Percentiles rank a stretch among this genome's conserved stretches.
Conservation (phyloP, 2,888 invertebrate species). For the Oxytorus armatus region DNA sequence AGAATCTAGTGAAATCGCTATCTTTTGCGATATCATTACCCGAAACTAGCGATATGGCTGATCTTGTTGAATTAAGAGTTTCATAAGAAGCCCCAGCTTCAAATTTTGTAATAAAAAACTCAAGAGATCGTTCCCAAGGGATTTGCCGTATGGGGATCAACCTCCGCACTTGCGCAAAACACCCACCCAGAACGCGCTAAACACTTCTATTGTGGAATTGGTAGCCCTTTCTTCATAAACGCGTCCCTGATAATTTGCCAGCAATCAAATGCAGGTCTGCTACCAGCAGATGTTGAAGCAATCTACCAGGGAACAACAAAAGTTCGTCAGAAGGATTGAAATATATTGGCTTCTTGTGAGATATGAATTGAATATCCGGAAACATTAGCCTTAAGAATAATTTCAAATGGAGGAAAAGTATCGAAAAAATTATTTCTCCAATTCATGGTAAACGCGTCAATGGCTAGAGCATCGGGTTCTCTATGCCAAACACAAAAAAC, state of each 20-base stretch:
- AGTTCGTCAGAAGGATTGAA: conserved; percentile 23
- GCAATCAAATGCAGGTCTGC: conserved; percentile 42
- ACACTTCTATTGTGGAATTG: too few species aligned
- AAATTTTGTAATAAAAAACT: conserved; percentile 37
- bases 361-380: too few species aligned
- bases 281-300: conserved; percentile 39
- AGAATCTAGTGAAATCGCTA: too few species aligned
- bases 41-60: conserved; percentile 53
- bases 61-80: conserved; percentile 40
- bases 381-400: conserved; percentile 40
- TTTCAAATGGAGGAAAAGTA: conserved; percentile 65
- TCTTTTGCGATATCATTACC: too few species aligned
- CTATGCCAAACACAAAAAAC: conserved; percentile 57
- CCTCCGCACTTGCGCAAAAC: too few species aligned
- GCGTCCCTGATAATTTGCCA: conserved; percentile 41
- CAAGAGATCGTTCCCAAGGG: too few species aligned
- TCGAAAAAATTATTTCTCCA: conserved; percentile 54
- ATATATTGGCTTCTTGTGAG: conserved; percentile 12
- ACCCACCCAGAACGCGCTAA: too few species aligned
- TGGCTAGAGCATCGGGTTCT: conserved; percentile 59
- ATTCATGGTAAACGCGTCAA: conserved; percentile 58
- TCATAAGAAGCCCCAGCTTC: conserved; percentile 31
- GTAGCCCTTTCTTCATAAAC: conserved; percentile 37
- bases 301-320: conserved; percentile 44
- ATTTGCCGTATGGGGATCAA: too few species aligned